Conservation (phyloP, 2,888 invertebrate genomes). For the Zhengitettix transpicula region DNA sequence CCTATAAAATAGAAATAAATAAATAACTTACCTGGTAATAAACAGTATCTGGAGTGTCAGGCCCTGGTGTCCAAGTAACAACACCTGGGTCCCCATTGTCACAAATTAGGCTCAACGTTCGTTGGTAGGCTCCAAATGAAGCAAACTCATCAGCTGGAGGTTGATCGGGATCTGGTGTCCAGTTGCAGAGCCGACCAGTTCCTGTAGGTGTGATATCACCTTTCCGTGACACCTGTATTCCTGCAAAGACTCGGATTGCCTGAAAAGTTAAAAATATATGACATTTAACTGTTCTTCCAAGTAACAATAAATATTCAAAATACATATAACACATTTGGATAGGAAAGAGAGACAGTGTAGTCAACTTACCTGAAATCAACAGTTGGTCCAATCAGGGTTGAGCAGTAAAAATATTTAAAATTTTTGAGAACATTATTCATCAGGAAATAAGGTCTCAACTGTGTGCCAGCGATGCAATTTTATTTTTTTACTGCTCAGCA, state of each 20-base stretch:
- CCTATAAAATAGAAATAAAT: neutral
- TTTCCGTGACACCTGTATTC: constrained; percentile 48
- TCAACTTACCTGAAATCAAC: no score
- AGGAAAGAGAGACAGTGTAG: no score
- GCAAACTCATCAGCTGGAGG: constrained; percentile 65
- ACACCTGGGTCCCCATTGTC: constrained; percentile 71
- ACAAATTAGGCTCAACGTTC: constrained; percentile 65
- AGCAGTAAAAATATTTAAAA: no score
- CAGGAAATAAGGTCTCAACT: no score
- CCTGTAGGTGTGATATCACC: constrained; percentile 60
- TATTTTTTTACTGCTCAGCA: no score
- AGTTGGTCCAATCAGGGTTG: no score
- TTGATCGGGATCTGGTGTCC: constrained; percentile 58
- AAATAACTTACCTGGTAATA: constrained; percentile 64
- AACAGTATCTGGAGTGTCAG: constrained; percentile 73
- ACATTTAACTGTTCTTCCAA: no score
- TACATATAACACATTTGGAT: no score
- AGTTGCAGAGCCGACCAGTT: constrained; percentile 70
- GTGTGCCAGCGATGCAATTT: no score
- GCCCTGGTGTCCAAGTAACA: constrained; percentile 74
- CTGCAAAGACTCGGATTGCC: constrained; percentile 69
- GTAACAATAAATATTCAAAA: no score
- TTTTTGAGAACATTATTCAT: no score
- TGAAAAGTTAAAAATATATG: constrained; percentile 20
- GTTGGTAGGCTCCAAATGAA: constrained; percentile 80